A percentile compares a stretch with the other conserved stretches of the same genome.
phyloP scores from a whole-genome alignment of 2,888 invertebrate genomes.

The Lasioglossum malachurum region DNA sequence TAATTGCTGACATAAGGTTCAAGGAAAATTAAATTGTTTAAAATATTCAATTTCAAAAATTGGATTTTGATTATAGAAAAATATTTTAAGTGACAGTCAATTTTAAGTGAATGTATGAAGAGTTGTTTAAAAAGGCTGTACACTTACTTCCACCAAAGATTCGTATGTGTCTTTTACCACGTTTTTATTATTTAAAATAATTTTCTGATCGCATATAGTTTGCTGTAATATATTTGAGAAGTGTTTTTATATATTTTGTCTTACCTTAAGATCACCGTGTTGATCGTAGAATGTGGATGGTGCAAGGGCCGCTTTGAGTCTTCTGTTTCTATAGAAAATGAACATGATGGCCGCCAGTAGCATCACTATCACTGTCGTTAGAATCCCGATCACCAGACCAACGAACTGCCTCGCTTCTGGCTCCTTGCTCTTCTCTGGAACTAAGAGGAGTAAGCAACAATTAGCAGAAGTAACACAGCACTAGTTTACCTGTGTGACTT shows the following conservation, averaged over 20 bases:
- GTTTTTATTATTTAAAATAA: no score
- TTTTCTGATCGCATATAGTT: neutral
- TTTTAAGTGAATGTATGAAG: neutral
- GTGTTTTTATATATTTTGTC: neutral
- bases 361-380: slow-evolving; percentile 90
- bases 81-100: neutral
- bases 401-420: slow-evolving; percentile 87
- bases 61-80: neutral
- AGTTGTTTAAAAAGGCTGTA: neutral
- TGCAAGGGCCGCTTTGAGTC: slow-evolving; percentile 84
- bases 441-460: slow-evolving; percentile 56
- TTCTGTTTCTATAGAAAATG: slow-evolving; percentile 89
- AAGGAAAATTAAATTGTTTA: neutral
- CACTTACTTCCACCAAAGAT: neutral
- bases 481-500: neutral
- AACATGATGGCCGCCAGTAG: slow-evolving; percentile 90
- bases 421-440: slow-evolving; percentile 86
- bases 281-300: slow-evolving; percentile 81
- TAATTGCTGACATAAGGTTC: neutral
- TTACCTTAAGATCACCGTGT: slow-evolving; percentile 82
- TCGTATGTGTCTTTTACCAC: neutral
- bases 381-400: slow-evolving; percentile 89
- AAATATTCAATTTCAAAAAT: neutral
- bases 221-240: neutral
- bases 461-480: neutral